Evolutionary conservation across 2,888 invertebrate species (phyloP).

Genomic region (Ormyrus pomaceus): DNA sequence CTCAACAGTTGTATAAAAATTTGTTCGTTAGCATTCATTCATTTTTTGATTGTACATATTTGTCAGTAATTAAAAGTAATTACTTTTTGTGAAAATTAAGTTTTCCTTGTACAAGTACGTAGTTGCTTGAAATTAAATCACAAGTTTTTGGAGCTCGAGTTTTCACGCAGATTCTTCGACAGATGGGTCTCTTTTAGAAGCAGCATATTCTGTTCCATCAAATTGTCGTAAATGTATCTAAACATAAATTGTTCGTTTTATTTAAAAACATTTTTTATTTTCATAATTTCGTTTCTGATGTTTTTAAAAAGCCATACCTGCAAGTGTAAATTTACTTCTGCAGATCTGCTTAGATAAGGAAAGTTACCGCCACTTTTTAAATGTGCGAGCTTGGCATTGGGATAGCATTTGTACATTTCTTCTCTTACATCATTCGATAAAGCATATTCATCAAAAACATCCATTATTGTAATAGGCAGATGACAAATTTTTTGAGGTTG

Average conservation of each 20-base stretch:
- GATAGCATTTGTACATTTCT: slow-evolving; percentile 90
- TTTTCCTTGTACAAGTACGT: background rate
- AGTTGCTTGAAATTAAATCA: no score
- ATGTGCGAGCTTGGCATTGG: slow-evolving; percentile 90
- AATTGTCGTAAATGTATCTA: slow-evolving; percentile 87
- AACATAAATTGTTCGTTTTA: slow-evolving; percentile 14
- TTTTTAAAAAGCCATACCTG: slow-evolving; percentile 79
- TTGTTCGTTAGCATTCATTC: background rate
- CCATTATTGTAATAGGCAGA: slow-evolving; percentile 88
- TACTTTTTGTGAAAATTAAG: background rate
- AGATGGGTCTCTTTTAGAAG: slow-evolving; percentile 76
- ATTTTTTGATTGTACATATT: background rate
- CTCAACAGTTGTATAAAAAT: no score
- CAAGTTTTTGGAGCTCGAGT: background rate
- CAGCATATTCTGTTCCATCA: slow-evolving; percentile 80
- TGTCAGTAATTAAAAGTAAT: no score
- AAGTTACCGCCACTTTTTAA: slow-evolving; percentile 93
- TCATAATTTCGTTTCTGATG: background rate
- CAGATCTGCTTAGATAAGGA: slow-evolving; percentile 90
- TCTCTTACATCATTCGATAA: slow-evolving; percentile 86
- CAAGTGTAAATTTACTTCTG: slow-evolving; percentile 92
- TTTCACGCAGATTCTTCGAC: slow-evolving; percentile 35
- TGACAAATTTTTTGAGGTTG: slow-evolving; percentile 84
- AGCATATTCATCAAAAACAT: slow-evolving; percentile 93
- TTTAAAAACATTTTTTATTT: slow-evolving; percentile 1